Base-by-base conservation (phyloP, 2,888 invertebrate species). In the Heliconius ethilla region DNA sequence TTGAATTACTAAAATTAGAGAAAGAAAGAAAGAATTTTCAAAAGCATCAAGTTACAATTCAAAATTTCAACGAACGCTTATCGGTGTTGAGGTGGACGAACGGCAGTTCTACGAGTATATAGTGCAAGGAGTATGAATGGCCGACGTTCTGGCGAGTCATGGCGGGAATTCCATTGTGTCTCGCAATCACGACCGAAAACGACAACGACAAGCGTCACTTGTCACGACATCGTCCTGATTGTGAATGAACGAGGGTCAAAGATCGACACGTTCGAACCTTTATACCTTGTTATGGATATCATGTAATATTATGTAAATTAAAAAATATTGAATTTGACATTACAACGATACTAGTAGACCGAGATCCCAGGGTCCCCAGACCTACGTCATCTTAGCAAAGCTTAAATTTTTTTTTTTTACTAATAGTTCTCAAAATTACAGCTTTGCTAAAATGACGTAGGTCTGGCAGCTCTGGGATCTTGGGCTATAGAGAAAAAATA, bases 241-340 rank as follows among this genome's bases (percentile, higher is more conserved):
- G 92, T 93, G 91, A 93, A 93, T 93, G 92, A 92, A 92, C 90
- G 86, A 84, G 89, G 94, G 92, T 93, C 92, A 94, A 86, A 92
- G 93, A 92, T 92, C 93, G 89, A 86, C 86, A 85, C 85, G 86
- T 85, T 85, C 83, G 84, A 85, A 83, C 82, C 85, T 85, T 84
- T 85, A 90, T 80, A 88, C 89, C 89, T 88, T 89, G 90, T 89
- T 90, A 88, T 88, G 88, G 88, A 89, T 88, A 88, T 86, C 85
- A 86, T 88, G 78, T 81, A 81, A 75, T 75, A 72, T 81, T 82
- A 82, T 78, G 77, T 75, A 77, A 77, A 79, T 76, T 25, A 72
- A 63, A 55, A 65, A 25, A 59, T 70, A 65, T 29, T 25, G 55
- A 59, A 59, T 18, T 70, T 63, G 11, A 63, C 45, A 70, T 75